phyloP scores from a whole-genome alignment of 2,797 vertebrate genomes.

The Glossophaga mutica region DNA sequence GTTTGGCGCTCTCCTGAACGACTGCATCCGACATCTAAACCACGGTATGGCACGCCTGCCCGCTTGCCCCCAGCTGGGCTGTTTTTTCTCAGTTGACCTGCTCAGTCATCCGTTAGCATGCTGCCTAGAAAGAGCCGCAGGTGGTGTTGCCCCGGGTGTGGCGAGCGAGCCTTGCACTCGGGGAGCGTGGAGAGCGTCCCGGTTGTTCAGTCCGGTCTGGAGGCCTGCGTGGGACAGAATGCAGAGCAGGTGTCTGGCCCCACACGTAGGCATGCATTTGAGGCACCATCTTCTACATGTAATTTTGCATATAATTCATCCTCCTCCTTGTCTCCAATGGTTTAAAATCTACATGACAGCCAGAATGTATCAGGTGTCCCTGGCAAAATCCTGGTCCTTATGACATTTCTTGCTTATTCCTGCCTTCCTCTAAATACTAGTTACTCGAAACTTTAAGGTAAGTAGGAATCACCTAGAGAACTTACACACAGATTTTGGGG shows the following conservation, averaged over 20 bases:
- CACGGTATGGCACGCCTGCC: slow-evolving; percentile 78
- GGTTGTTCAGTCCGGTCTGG: accelerated
- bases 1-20: slow-evolving; percentile 86
- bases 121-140: background rate
- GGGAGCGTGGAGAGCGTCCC: accelerated
- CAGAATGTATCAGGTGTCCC: background rate
- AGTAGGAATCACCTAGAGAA: background rate
- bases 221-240: accelerated
- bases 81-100: background rate
- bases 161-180: accelerated
- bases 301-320: background rate
- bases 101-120: background rate
- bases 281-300: background rate
- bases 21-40: slow-evolving; percentile 92
- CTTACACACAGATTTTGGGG: background rate
- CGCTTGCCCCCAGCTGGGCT: accelerated
- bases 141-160: background rate
- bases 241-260: accelerated
- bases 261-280: accelerated
- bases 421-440: background rate
- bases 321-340: background rate
- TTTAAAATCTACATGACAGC: background rate
- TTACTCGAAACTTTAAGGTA: background rate
- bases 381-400: background rate
- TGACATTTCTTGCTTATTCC: background rate